Conservation (phyloP, 35 echinoderm and acorn worm genomes). For the Stichopus chloronotus region DNA sequence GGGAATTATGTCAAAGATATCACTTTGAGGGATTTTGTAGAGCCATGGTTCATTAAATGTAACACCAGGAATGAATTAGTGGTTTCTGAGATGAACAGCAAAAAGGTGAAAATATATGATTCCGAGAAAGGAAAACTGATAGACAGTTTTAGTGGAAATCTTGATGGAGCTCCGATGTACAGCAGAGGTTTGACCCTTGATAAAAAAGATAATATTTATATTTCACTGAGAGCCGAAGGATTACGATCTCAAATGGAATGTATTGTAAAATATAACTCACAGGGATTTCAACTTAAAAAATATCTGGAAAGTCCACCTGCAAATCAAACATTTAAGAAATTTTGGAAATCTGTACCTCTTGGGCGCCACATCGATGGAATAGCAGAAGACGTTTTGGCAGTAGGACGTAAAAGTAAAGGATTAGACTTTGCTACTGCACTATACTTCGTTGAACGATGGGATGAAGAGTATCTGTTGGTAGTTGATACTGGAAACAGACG, state of each 20-base stretch:
- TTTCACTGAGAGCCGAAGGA: neutral
- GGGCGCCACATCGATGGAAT: conserved; percentile 12
- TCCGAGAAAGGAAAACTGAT: neutral
- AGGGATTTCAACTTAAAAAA: neutral
- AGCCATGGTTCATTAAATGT: conserved; percentile 5
- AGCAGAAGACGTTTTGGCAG: conserved; percentile 13
- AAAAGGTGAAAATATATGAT: conserved; percentile 1
- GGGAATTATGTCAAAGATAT: conserved; percentile 12
- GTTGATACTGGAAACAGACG: conserved; percentile 18
- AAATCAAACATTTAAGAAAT: neutral
- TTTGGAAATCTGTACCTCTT: neutral
- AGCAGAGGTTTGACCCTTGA: neutral
- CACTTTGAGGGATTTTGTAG: neutral
- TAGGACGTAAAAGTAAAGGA: neutral
- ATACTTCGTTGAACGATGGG: neutral
- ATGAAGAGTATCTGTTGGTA: neutral
- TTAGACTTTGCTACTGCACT: neutral
- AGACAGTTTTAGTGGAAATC: neutral
- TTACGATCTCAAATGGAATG: conserved; percentile 35
- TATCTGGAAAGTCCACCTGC: conserved; percentile 32
- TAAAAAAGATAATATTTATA: neutral
- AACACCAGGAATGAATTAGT: neutral
- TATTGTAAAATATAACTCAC: conserved; percentile 9
- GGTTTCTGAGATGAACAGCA: neutral
- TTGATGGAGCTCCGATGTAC: neutral